phyloP scores from a whole-genome alignment of 2,888 invertebrate species.

The Thecophora atra region DNA sequence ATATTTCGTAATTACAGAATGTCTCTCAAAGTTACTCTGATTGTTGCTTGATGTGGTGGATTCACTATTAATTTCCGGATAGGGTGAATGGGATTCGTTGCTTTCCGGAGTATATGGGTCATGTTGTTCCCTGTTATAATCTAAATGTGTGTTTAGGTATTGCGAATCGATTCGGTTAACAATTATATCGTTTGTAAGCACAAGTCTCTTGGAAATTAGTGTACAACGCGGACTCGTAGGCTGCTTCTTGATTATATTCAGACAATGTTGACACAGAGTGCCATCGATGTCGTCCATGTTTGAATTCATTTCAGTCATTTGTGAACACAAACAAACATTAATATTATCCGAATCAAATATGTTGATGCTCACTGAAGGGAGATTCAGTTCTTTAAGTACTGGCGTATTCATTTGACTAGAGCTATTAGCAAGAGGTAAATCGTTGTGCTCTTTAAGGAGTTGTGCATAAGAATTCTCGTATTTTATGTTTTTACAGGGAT shows the following conservation, averaged over 20 bases:
- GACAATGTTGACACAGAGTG: constrained; percentile 59
- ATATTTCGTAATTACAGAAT: constrained; percentile 40
- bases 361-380: constrained; percentile 60
- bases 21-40: constrained; percentile 46
- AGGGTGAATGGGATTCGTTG: constrained; percentile 79
- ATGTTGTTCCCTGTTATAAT: constrained; percentile 46
- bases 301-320: constrained; percentile 44
- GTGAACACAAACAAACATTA: constrained; percentile 59
- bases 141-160: constrained; percentile 61
- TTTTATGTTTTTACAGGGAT: constrained; percentile 6
- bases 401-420: constrained; percentile 39
- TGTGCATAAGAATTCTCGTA: not conserved
- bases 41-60: constrained; percentile 52
- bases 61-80: constrained; percentile 64
- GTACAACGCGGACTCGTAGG: constrained; percentile 56
- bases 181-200: constrained; percentile 65
- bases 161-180: constrained; percentile 70
- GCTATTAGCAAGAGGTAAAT: not conserved
- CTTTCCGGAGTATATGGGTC: constrained; percentile 88
- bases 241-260: constrained; percentile 59
- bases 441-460: constrained; percentile 12
- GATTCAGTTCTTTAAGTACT: constrained; percentile 37
- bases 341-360: constrained; percentile 69
- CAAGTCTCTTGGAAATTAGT: constrained; percentile 59
- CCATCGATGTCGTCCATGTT: constrained; percentile 30